phyloP scores from a whole-genome alignment of 2,888 invertebrate species.

The Tipula vernalis region DNA sequence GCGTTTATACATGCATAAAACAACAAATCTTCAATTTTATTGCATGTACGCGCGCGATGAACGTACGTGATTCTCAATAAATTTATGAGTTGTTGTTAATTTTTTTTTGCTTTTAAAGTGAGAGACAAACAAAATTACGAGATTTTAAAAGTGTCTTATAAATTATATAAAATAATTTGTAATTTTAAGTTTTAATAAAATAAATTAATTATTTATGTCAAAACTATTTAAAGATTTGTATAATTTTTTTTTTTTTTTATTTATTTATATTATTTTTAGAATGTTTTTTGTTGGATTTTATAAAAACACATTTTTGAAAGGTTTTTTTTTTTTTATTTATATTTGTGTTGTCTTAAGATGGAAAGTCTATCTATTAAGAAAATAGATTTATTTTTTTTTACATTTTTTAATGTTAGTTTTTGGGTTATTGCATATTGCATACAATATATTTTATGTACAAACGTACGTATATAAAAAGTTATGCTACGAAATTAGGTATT shows the following conservation, averaged over 20 bases:
- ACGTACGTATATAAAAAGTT: neutral
- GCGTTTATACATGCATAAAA: no score
- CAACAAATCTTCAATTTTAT: no score
- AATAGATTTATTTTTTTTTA: neutral
- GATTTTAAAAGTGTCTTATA: neutral
- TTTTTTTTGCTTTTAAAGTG: neutral
- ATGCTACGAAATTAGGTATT: neutral
- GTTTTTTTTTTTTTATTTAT: neutral
- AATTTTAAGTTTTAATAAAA: neutral
- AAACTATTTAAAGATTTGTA: neutral
- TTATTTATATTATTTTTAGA: no score
- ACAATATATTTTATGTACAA: neutral
- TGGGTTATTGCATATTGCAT: neutral
- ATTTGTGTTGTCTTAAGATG: neutral
- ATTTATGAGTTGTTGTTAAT: neutral
- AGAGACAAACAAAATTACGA: neutral
- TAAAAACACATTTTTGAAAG: neutral
- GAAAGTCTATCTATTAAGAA: neutral
- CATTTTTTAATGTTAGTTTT: neutral
- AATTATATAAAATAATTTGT: neutral
- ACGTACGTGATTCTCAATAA: neutral
- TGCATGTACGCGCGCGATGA: neutral
- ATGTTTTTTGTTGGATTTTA: neutral
- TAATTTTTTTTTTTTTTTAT: neutral
- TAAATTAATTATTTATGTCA: neutral